These are phyloP conservation scores for Entomobrya proxima DNA, from an alignment of 2,888 invertebrate genomes.

Conservation along the genomic window DNA sequence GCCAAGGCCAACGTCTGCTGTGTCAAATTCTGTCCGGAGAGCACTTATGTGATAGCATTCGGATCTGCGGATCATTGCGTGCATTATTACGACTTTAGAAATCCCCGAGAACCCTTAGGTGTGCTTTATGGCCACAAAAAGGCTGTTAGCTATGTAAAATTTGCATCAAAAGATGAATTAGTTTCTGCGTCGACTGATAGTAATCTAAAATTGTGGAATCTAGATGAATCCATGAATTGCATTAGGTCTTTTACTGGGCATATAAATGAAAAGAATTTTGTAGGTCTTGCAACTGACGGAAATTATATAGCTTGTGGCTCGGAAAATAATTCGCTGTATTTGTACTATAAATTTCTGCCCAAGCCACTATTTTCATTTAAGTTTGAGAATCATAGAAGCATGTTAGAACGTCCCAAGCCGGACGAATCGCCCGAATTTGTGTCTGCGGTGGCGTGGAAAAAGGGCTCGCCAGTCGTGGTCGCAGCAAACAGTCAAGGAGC, in stretches of 20 bases:
- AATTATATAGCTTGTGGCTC: constrained; percentile 96
- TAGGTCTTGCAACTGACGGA: constrained; percentile 93
- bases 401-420: constrained; percentile 85
- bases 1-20: constrained; percentile 97
- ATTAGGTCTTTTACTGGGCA: constrained; percentile 92
- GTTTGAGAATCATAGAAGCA: constrained; percentile 88
- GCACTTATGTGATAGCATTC: constrained; percentile 92
- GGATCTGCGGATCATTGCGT: constrained; percentile 98
- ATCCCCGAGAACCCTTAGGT: constrained; percentile 87
- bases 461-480: constrained; percentile 89
- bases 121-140: constrained; percentile 93
- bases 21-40: constrained; percentile 91
- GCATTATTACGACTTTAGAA: constrained; percentile 94
- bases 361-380: constrained; percentile 91
- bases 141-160: constrained; percentile 96
- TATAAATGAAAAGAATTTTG: constrained; percentile 96
- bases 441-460: constrained; percentile 95
- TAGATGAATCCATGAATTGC: constrained; percentile 87
- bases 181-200: constrained; percentile 96
- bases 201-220: constrained; percentile 93
- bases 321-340: constrained; percentile 93
- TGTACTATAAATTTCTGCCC: constrained; percentile 93
- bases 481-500: constrained; percentile 96
- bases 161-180: constrained; percentile 88
- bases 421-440: constrained; percentile 89